A percentile compares a stretch with the other conserved stretches of the same genome.
Conservation (phyloP, 2,888 invertebrate genomes). For the Drosophila pegasa region DNA sequence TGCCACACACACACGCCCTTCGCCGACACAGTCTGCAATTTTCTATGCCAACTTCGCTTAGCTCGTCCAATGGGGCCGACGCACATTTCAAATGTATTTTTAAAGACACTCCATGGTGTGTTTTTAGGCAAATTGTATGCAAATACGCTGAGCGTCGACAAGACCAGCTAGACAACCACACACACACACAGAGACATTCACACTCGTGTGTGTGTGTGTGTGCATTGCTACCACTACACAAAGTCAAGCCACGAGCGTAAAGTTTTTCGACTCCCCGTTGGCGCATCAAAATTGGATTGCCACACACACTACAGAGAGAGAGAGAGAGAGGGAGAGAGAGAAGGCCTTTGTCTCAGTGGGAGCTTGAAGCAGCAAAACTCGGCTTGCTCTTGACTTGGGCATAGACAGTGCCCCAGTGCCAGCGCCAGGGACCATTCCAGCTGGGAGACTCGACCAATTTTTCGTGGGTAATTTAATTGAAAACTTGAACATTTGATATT, state of each 20-base stretch:
- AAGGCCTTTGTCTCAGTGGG: conserved; percentile 2
- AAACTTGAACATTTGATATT: conserved; percentile 73
- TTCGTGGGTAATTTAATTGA: conserved; percentile 74
- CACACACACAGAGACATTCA: conserved; percentile 27
- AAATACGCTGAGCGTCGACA: conserved; percentile 60
- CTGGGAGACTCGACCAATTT: conserved; percentile 18
- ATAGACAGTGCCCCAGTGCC: background rate
- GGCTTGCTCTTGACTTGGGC: conserved; percentile 26
- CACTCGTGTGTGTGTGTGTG: too few relatives aligned
- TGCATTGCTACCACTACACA: conserved; percentile 3
- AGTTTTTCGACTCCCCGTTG: conserved; percentile 46
- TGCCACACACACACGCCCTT: conserved; percentile 6
- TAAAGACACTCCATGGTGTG: conserved; percentile 77
- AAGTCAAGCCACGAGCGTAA: conserved; percentile 49
- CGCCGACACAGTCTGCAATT: background rate
- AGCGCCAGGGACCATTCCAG: background rate
- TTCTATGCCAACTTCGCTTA: background rate
- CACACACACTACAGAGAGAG: conserved; percentile 34
- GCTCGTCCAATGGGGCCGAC: conserved; percentile 16
- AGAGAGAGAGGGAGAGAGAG: background rate
- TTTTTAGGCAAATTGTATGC: conserved; percentile 80
- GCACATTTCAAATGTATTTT: conserved; percentile 73
- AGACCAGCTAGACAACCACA: conserved; percentile 26
- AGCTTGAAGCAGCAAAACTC: conserved; percentile 6
- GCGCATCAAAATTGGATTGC: conserved; percentile 72